A percentile compares a stretch with the other conserved stretches of the same genome.
Conservation (phyloP, 2,888 invertebrate genomes). For the Eupithecia subumbrata region DNA sequence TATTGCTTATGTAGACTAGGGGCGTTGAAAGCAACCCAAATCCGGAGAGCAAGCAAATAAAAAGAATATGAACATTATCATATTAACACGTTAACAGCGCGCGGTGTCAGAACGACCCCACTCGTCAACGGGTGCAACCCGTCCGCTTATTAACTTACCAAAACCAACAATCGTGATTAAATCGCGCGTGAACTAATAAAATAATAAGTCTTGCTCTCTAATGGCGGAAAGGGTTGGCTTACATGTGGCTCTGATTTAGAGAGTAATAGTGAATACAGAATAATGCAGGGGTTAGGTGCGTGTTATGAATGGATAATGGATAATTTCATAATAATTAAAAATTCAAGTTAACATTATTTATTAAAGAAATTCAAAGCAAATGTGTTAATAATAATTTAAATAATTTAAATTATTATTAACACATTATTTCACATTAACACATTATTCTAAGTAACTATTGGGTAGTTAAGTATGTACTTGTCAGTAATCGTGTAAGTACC, state of each 20-base stretch:
- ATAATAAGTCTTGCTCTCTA: conserved; percentile 78
- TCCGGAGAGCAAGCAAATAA: not conserved
- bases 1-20: not conserved
- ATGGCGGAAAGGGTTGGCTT: conserved; percentile 56
- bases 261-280: not conserved
- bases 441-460: no score
- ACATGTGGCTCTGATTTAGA: conserved; percentile 55
- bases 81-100: conserved; percentile 39
- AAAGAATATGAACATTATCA: conserved; percentile 34
- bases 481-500: no score
- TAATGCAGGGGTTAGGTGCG: not conserved
- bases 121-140: conserved; percentile 54
- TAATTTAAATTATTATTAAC: no score
- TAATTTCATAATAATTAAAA: not conserved
- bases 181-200: conserved; percentile 83
- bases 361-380: not conserved
- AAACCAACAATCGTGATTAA: conserved; percentile 84
- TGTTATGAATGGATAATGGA: not conserved
- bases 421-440: no score
- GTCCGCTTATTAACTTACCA: conserved; percentile 79
- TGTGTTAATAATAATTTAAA: no score
- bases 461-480: no score
- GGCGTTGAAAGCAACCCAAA: not conserved
- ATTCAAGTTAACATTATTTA: not conserved
- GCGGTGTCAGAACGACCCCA: conserved; percentile 37